Percentiles rank a stretch among this genome's conserved stretches.
Conservation (phyloP, 2,888 invertebrate species). For the Drosophila hamatofila region DNA sequence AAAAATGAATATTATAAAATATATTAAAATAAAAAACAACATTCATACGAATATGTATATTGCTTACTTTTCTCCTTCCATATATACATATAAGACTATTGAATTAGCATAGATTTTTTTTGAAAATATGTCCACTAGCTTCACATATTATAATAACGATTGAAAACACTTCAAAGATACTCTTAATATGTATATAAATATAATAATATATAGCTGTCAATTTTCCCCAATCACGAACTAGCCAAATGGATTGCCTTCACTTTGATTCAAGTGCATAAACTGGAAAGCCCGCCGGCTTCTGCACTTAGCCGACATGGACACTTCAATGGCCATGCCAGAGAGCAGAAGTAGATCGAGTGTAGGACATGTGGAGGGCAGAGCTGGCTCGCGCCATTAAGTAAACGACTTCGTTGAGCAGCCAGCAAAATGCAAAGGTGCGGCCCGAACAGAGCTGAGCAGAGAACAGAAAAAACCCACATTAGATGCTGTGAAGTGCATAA, state of each 20-base stretch:
- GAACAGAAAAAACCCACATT: slow-evolving; percentile 51
- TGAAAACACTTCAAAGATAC: too few species aligned
- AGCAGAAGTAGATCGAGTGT: background rate
- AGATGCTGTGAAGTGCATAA: slow-evolving; percentile 79
- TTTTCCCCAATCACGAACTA: background rate
- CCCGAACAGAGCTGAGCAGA: background rate
- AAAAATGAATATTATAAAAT: too few species aligned
- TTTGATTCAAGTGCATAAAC: slow-evolving; percentile 12
- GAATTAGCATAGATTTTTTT: too few species aligned
- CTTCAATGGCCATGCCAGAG: slow-evolving; percentile 1
- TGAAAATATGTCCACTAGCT: too few species aligned
- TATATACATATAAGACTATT: too few species aligned
- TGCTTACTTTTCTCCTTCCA: too few species aligned
- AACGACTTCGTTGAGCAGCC: slow-evolving; percentile 44
- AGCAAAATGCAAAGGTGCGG: slow-evolving; percentile 28
- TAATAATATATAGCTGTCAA: background rate
- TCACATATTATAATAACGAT: too few species aligned
- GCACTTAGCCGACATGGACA: slow-evolving; percentile 8
- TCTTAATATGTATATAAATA: background rate
- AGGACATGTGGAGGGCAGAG: slow-evolving; percentile 26
- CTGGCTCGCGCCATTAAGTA: slow-evolving; percentile 65
- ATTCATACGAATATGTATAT: too few species aligned
- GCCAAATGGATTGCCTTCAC: background rate
- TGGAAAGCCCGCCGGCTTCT: slow-evolving; percentile 5
- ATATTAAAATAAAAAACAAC: too few species aligned